These are phyloP conservation scores for Erebia epiphron DNA, from an alignment of 2,888 invertebrate genomes.

Conservation along the genomic window DNA sequence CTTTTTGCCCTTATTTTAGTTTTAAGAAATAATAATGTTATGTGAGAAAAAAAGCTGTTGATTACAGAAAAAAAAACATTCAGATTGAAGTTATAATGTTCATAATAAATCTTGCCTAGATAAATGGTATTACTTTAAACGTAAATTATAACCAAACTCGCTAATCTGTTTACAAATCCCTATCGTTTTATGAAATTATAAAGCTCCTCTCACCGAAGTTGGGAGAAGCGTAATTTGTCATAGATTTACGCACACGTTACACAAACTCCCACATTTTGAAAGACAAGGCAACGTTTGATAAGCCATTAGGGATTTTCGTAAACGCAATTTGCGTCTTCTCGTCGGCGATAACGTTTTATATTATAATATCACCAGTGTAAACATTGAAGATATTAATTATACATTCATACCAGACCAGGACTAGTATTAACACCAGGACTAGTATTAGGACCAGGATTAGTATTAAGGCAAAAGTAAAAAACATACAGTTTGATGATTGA, in stretches of 20 bases:
- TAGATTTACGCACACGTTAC: slow-evolving; percentile 37
- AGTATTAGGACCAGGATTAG: too few relatives aligned
- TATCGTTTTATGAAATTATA: slow-evolving; percentile 36
- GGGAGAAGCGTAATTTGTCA: slow-evolving; percentile 39
- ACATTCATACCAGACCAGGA: too few relatives aligned
- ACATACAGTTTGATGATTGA: too few relatives aligned
- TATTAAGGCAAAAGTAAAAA: too few relatives aligned
- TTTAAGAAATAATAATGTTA: too few relatives aligned
- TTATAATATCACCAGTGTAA: neutral
- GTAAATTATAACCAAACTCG: slow-evolving; percentile 13
- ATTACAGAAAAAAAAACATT: neutral
- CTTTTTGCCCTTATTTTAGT: too few relatives aligned
- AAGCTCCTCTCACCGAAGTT: slow-evolving; percentile 32
- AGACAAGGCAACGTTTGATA: slow-evolving; percentile 47
- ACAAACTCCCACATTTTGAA: slow-evolving; percentile 39
- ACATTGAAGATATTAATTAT: neutral
- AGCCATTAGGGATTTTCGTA: slow-evolving; percentile 48
- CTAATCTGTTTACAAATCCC: slow-evolving; percentile 37
- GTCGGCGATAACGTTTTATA: slow-evolving; percentile 23
- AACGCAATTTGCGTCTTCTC: slow-evolving; percentile 45
- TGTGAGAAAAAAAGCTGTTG: too few relatives aligned
- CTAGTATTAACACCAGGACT: too few relatives aligned
- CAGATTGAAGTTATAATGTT: neutral
- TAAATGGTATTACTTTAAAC: slow-evolving; percentile 1
- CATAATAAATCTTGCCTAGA: neutral